Percentiles rank a stretch among this genome's conserved stretches.
Evolutionary conservation across 2,888 invertebrate species (phyloP).

Genomic region (Petrolisthes manimaculis): DNA sequence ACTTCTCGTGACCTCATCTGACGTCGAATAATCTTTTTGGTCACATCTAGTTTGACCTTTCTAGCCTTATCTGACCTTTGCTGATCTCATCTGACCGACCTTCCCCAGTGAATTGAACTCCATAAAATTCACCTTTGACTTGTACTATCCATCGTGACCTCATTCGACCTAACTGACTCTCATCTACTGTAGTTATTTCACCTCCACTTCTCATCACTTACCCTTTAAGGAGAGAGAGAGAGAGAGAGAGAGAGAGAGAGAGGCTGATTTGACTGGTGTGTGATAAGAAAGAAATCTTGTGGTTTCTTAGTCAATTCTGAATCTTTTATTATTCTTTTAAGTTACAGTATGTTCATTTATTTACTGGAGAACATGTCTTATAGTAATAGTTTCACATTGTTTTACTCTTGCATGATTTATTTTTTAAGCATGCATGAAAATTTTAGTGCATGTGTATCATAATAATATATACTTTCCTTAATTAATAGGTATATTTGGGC

Average conservation of each 20-base stretch:
- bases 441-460: too few species aligned
- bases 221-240: background rate
- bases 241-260: conserved; percentile 29
- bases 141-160: conserved; percentile 1
- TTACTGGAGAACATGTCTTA: too few species aligned
- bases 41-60: background rate
- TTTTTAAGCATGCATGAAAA: too few species aligned
- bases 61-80: background rate
- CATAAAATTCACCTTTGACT: background rate
- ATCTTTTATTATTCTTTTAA: too few species aligned
- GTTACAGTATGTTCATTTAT: too few species aligned
- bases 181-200: background rate
- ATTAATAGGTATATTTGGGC: too few species aligned
- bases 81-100: background rate
- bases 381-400: too few species aligned
- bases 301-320: background rate
- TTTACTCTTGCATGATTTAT: too few species aligned
- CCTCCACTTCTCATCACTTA: background rate
- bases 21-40: background rate
- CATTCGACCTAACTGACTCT: background rate
- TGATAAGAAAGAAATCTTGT: background rate
- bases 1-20: background rate
- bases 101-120: background rate
- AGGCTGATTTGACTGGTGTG: background rate
- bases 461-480: too few species aligned